Base-by-base conservation (phyloP, 1,140 invertebrate genomes). In the Drosophila dunni region DNA sequence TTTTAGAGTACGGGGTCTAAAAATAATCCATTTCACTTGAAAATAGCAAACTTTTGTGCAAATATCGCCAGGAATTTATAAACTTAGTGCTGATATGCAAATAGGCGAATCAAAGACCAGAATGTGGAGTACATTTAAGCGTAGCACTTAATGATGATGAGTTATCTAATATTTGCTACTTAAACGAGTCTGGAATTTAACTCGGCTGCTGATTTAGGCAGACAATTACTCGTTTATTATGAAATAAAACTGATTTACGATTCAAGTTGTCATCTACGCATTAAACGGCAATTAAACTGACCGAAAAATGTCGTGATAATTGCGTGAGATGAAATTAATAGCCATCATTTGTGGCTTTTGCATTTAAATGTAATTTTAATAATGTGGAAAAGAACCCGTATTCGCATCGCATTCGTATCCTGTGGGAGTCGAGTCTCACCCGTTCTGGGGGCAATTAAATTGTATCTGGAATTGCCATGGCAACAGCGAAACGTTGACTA, bases 281-380 rank as follows among this genome's bases (percentile, higher is more conserved):
- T 89, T 88, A 88, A 89, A 83, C 54, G 79, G 63, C 83, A 83
- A 88, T 88, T 88, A 88, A 86, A 53, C 44, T 75, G 80, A 78
- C 84, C 84, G 56, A 73, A 74, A 83, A 89, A 81, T 90, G 80
- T 75, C 84, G 77, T 88, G 80, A 89, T 90, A 88, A 88, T 88
- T 88, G 71, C 75, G 65, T 69, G 69, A 24, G 72, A 69, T 80
- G 84, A 90, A 75, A 90, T 89, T 84, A 89, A 88, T 89, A 84
- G 78, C 78, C 65, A 53, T 84, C 81, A 89, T 88, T 89, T 72
- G 84, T 36, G 75, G 62, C 44, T 64, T 51, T 29, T 13, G 69
- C 56, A 77, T 83, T 75, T 78, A 80, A 89, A 88, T 88, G 77
- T 53, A 73, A 53, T 74, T 83, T 89, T 89, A 79, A 89, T 89